A percentile compares a stretch with the other conserved stretches of the same genome.
Conservation (phyloP, 2,797 vertebrate species). For the Nannoperca australis region DNA sequence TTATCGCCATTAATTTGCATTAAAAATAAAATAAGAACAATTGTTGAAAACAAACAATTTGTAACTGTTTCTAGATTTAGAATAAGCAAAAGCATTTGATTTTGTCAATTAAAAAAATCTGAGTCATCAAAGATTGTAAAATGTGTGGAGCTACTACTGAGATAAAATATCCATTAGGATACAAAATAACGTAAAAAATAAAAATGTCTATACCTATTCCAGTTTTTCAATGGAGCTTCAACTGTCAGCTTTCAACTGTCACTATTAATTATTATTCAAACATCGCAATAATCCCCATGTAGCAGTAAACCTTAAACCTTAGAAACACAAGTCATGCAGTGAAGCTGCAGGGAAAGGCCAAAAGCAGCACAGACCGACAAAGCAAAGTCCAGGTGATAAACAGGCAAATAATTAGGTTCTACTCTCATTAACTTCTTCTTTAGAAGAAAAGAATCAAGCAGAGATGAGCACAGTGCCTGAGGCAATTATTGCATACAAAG, state of each 20-base stretch:
- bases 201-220: neutral
- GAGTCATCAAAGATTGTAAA: neutral
- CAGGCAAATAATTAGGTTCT: constrained; percentile 64
- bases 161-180: constrained; percentile 9
- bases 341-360: constrained; percentile 32
- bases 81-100: neutral
- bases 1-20: neutral
- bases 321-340: constrained; percentile 23
- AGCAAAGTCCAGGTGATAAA: constrained; percentile 63
- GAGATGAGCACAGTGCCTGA: constrained; percentile 45
- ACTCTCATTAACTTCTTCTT: constrained; percentile 66
- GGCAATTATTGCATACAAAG: constrained; percentile 48
- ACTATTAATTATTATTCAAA: constrained; percentile 35
- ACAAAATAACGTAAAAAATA: constrained; percentile 7
- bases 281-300: constrained; percentile 30
- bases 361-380: constrained; percentile 21
- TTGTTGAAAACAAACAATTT: neutral
- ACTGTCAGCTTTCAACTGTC: constrained; percentile 23
- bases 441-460: constrained; percentile 64
- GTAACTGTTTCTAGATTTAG: neutral
- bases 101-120: neutral
- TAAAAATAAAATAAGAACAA: neutral
- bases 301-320: constrained; percentile 25
- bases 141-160: neutral
- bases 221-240: constrained; percentile 2